Conservation (phyloP, 2,113 vertebrate species). For the Cottus gobio region DNA sequence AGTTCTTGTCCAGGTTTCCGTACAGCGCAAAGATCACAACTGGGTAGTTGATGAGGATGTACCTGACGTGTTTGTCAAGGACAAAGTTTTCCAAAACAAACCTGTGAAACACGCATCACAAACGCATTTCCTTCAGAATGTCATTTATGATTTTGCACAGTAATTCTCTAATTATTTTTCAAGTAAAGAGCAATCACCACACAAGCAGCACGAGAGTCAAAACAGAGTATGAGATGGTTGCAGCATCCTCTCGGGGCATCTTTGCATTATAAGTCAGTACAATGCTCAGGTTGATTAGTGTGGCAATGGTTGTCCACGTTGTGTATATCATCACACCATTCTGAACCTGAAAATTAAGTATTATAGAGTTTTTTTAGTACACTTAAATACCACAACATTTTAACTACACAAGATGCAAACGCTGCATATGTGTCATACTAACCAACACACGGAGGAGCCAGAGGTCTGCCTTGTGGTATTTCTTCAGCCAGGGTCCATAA, state of each 20-base stretch:
- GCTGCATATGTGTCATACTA: slow-evolving; percentile 10
- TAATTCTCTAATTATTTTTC: not conserved
- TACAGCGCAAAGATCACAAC: slow-evolving; percentile 72
- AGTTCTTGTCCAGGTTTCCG: slow-evolving; percentile 75
- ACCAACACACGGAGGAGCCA: slow-evolving; percentile 86
- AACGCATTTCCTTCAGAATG: not conserved
- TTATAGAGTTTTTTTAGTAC: not conserved
- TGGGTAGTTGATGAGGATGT: slow-evolving; percentile 63
- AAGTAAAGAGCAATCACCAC: slow-evolving; percentile 77
- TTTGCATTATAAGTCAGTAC: slow-evolving; percentile 82
- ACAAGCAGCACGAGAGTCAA: slow-evolving; percentile 72
- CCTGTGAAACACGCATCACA: slow-evolving; percentile 39
- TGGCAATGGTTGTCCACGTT: slow-evolving; percentile 87
- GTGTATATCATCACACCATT: slow-evolving; percentile 86
- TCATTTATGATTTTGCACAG: not conserved
- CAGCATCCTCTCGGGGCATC: slow-evolving; percentile 65
- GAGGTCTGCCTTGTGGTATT: slow-evolving; percentile 82
- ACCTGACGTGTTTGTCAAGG: slow-evolving; percentile 69
- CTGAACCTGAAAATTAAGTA: slow-evolving; percentile 81
- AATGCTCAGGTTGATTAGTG: slow-evolving; percentile 86
- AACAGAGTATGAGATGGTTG: slow-evolving; percentile 81
- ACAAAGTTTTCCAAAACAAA: slow-evolving; percentile 71
- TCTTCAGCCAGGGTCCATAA: slow-evolving; percentile 83
- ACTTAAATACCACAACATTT: not conserved
- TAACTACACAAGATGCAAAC: not conserved